Evolutionary conservation across 2,113 vertebrate genomes (phyloP), one percentile per base, ranked within the genome.

Genomic region (Tautogolabrus adspersus): DNA sequence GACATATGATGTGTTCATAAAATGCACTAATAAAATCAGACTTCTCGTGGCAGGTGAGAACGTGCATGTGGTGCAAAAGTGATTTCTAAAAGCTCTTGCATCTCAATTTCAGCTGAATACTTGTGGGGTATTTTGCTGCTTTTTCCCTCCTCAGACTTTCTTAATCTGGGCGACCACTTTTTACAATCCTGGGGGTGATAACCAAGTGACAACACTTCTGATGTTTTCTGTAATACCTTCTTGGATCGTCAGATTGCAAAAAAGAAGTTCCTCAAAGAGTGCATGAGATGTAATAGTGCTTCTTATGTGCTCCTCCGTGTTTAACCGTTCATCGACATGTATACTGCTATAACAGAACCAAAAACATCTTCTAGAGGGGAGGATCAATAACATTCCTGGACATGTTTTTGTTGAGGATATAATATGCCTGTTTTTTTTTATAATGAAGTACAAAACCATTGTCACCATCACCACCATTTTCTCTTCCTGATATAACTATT

Each of bases 391-490:
- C 68, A 78, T 57, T 40, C 6, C 12, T 12, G 47, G 13, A 52
- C 23, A 49, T 13, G 54, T 18, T 30, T 55, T 49, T 70, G n/a
- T 38, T 40, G 55, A 23, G 60, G 21, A 19, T 71, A 23, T 15
- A 83, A 23, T 16, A 55, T 18, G 60, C 10, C 21, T 71, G 40
- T 19, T 7, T 19, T 52, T 63, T 72, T 23, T 57, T 1, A 5
- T 76, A 81, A 67, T 13, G 75, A 73, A 62, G 70, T 66, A 26
- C 5, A 59, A 69, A 40, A 78, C 66, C 47, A 65, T 56, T 80
- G 83, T 87, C 89, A 89, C 62, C 86, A 78, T 88, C 90, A 89
- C 88, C 86, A 92, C 82, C 85, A 85, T 88, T 79, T 76, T 75
- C 79, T 89, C 72, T 80, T 87, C 63, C 66, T 83, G 63, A 82